A percentile compares a stretch with the other conserved stretches of the same genome.
These are phyloP conservation scores for Idaea straminata DNA, from an alignment of 2,888 invertebrate species.

Conservation along the genomic window DNA sequence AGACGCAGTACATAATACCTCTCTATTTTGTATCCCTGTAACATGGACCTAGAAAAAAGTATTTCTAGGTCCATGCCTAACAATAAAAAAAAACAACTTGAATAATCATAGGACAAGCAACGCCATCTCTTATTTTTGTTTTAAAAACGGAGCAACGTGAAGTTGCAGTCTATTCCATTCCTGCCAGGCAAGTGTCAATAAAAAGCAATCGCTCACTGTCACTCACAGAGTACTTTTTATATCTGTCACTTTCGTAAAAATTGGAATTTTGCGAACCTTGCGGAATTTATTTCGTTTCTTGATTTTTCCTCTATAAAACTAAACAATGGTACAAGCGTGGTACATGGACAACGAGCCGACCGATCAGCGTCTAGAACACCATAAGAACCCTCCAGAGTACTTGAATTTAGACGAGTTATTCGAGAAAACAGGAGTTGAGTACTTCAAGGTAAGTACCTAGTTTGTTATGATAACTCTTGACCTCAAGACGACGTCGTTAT, in stretches of 20 bases:
- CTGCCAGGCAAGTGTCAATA: not conserved
- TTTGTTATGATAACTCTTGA: slow-evolving; percentile 6
- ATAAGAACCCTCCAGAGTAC: slow-evolving; percentile 87
- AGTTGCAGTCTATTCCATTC: not conserved
- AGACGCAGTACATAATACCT: too few relatives aligned
- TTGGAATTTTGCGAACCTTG: not conserved
- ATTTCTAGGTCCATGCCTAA: too few relatives aligned
- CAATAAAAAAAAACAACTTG: too few relatives aligned
- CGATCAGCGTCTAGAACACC: slow-evolving; percentile 92
- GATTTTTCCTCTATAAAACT: not conserved
- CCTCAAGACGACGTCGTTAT: not conserved
- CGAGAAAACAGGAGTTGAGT: slow-evolving; percentile 90
- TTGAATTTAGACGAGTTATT: slow-evolving; percentile 84
- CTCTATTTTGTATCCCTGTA: too few relatives aligned
- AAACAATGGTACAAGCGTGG: slow-evolving; percentile 92
- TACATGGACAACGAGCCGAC: slow-evolving; percentile 84
- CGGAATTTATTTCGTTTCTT: not conserved
- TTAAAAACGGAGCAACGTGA: not conserved
- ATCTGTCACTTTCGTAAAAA: not conserved
- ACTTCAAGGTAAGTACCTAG: slow-evolving; percentile 85
- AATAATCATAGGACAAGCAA: too few relatives aligned
- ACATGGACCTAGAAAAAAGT: too few relatives aligned
- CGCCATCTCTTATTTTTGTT: not conserved
- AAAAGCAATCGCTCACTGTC: not conserved
- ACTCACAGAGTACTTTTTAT: not conserved